Evolutionary conservation across 1,140 invertebrate genomes (phyloP), one percentile per base, ranked within the genome.

Genomic region (Andrena cerasifolii): DNA sequence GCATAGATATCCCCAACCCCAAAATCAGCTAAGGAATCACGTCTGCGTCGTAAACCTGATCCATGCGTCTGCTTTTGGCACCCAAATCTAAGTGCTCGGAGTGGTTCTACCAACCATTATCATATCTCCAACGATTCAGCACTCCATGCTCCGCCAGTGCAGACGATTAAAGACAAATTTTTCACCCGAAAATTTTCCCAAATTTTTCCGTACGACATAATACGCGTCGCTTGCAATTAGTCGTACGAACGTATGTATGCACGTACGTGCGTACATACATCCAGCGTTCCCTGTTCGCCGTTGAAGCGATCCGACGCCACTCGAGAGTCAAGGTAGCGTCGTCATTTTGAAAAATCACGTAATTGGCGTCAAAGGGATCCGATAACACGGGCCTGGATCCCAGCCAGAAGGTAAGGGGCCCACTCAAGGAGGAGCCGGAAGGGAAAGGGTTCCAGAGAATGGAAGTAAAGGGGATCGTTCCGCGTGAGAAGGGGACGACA

Each of bases 341-440:
- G 72, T 70, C 54, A 68, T 80, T 80, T 83, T 80, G 82, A 84
- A 84, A 84, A 84, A 83, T 84, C 83, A 67, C 72, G 78, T 84
- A 84, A 84, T 84, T 84, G 83, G 67, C 81, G 82, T 84, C 83
- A 83, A 83, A 84, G 79, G 70, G 82, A 72, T 75, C 78, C 82
- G 83, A 83, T 84, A 84, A 84, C 83, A 56, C 56, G 58, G 36
- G 36, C 36, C 67, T 83, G 83, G 83, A 80, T 40, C 26, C 3
- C 47, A 56, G 81, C 83, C 83, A 84, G 49, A 28, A 68, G 83
- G 83, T 84, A 84, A 77, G 78, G 72, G 51, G 18, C 0, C 54
- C 73, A 66, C 54, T 67, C 54, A 28, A 45, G 24, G 51, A 67
- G 53, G 56, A 68, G 14, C 31, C 62, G 28, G 26, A 40, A 56